A percentile compares a stretch with the other conserved stretches of the same genome.
These are phyloP conservation scores for Coendou prehensilis DNA, from an alignment of 2,797 vertebrate species.

Conservation along the genomic window DNA sequence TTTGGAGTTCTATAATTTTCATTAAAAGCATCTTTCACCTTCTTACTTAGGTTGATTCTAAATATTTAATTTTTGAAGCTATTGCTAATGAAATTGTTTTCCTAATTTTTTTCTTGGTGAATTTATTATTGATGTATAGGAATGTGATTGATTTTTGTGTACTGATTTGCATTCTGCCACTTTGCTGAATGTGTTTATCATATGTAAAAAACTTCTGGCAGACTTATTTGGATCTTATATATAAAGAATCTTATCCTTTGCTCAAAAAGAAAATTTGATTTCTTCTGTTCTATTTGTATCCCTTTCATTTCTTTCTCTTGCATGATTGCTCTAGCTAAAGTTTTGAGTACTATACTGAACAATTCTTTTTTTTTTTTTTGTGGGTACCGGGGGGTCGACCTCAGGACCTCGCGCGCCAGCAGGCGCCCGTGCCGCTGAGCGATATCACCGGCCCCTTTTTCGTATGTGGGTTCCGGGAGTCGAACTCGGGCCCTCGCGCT, in stretches of 20 bases:
- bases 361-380: no score
- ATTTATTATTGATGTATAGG: neutral
- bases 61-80: neutral
- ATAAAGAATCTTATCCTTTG: neutral
- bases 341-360: neutral
- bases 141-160: neutral
- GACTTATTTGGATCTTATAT: neutral
- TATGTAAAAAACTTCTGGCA: neutral
- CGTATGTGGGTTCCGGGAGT: no score
- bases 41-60: neutral
- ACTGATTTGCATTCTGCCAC: neutral
- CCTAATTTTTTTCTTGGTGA: neutral
- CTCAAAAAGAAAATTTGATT: neutral
- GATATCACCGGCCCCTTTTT: no score
- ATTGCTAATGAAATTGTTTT: neutral
- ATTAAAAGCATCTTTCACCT: neutral
- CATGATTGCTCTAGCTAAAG: neutral
- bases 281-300: neutral
- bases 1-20: neutral
- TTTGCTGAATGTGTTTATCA: neutral
- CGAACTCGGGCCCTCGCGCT: no score
- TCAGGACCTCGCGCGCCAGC: no score
- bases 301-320: neutral
- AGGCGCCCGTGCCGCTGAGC: no score
- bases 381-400: no score